Evolutionary conservation across 2,888 invertebrate genomes (phyloP).

Genomic region (Sussaba pulchella): DNA sequence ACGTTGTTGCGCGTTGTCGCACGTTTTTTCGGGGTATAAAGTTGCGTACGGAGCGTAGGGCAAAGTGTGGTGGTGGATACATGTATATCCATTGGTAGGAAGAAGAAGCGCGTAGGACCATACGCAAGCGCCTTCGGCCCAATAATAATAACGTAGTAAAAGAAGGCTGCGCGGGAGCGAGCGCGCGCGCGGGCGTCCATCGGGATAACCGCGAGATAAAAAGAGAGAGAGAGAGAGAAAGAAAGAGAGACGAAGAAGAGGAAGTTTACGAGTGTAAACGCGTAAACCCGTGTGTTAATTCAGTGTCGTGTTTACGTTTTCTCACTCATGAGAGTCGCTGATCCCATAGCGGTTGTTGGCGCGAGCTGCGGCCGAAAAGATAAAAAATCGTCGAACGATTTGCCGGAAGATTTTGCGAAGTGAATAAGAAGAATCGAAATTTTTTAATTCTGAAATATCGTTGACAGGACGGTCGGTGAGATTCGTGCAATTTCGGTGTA

Average conservation of each 20-base stretch:
- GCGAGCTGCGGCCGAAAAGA: slow-evolving; percentile 6
- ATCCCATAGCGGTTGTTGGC: slow-evolving; percentile 15
- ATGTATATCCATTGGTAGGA: neutral
- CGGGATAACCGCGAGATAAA: neutral
- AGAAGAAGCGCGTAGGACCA: slow-evolving; percentile 9
- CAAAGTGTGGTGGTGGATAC: neutral
- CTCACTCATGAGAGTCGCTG: slow-evolving; percentile 45
- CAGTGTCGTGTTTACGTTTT: slow-evolving; percentile 61
- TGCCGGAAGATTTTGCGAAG: too few species aligned
- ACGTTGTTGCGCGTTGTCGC: too few species aligned
- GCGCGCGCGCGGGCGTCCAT: neutral
- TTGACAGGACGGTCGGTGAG: too few species aligned
- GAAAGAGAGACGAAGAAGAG: slow-evolving; percentile 14
- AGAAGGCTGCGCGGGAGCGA: slow-evolving; percentile 7
- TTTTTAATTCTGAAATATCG: too few species aligned
- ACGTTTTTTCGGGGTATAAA: too few species aligned
- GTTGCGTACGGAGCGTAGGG: too few species aligned
- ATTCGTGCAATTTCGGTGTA: too few species aligned
- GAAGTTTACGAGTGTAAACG: slow-evolving; percentile 44
- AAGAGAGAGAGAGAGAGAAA: slow-evolving; percentile 18
- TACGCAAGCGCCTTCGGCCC: slow-evolving; percentile 37
- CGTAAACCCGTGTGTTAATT: slow-evolving; percentile 49
- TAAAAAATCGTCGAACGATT: neutral
- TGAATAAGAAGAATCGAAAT: too few species aligned
- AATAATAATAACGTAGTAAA: slow-evolving; percentile 8